Base-by-base conservation (phyloP, 2,888 invertebrate genomes). In the Cataglyphis altisquamis region DNA sequence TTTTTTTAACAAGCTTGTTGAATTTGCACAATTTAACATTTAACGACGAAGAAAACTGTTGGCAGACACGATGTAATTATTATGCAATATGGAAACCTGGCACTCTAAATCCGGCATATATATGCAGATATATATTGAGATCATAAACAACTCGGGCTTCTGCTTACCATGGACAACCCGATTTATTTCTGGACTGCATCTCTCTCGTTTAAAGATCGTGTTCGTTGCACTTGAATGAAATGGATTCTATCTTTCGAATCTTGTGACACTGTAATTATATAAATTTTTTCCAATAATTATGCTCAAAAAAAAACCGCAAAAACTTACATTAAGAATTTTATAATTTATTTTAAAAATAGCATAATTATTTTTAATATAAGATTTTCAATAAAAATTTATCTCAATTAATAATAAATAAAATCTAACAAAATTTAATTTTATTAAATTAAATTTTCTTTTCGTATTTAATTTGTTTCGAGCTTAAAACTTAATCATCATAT, bases 181-280 rank as follows among this genome's bases (percentile, higher is more conserved):
- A 84, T 72, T 83, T 72, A 88, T 88, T 87, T 88, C 87, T 83
- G 81, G 66, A 70, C 70, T 41, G 73, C n/a, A 62, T 73, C 78
- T 80, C 68, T 25, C n/a, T 15, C 52, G 32, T 21, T 41, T 21
- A 39, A 12, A 52, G 25, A 74, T 57, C 52, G 21, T 36, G 15
- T 39, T 57, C 57, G 72, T 36, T 67, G 45, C 60, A 41, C 41
- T 80, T 72, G 57, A 72, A 80, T 45, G 25, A 72, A 60, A 57
- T 57, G 41, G 5, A 57, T 68, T 66, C n/a, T 29, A 68, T 36
- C 8, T 25, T 18, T 18, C 29, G n/a, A 25, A 12, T 39, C 52
- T n/a, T 10, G 18, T 62, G 29, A 45, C 15, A 60, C 52, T 48
- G 48, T 21, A 41, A 70, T 45, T 45, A 15, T 45, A 45, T 55